Conservation (phyloP, 2,888 invertebrate genomes). For the Peribatodes rhomboidaria region DNA sequence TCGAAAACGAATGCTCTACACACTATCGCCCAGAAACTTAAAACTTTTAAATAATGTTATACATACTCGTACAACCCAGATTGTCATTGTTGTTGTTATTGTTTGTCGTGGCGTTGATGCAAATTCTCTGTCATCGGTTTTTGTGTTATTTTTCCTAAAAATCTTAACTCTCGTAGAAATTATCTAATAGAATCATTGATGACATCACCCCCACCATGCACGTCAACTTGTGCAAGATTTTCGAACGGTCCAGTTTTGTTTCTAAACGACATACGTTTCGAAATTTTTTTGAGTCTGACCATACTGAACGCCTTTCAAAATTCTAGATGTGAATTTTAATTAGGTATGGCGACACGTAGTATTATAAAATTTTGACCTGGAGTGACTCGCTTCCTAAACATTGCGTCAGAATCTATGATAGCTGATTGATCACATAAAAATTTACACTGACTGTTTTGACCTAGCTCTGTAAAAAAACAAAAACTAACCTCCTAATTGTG, state of each 20-base stretch:
- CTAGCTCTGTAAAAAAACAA: not conserved
- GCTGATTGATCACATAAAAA: not conserved
- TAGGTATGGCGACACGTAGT: not conserved
- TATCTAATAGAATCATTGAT: not conserved
- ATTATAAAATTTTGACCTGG: slow-evolving; percentile 16
- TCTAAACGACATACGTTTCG: slow-evolving; percentile 15
- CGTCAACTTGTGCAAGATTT: slow-evolving; percentile 13
- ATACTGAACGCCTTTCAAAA: slow-evolving; percentile 24
- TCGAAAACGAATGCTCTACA: no score
- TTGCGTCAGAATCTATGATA: not conserved
- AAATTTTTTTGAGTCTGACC: slow-evolving; percentile 22
- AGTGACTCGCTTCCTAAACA: not conserved
- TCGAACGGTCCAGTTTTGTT: slow-evolving; percentile 13
- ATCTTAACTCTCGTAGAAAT: not conserved
- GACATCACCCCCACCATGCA: not conserved
- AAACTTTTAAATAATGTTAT: no score
- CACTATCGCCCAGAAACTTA: no score
- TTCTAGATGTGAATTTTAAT: slow-evolving; percentile 15
- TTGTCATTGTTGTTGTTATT: no score
- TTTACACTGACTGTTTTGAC: not conserved
- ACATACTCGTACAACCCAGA: no score
- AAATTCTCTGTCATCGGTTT: not conserved
- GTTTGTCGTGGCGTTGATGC: no score
- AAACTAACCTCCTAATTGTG: not conserved
- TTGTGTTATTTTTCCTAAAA: not conserved